phyloP scores from a whole-genome alignment of 1,140 invertebrate species.

The Pogonomyrmex barbatus region DNA sequence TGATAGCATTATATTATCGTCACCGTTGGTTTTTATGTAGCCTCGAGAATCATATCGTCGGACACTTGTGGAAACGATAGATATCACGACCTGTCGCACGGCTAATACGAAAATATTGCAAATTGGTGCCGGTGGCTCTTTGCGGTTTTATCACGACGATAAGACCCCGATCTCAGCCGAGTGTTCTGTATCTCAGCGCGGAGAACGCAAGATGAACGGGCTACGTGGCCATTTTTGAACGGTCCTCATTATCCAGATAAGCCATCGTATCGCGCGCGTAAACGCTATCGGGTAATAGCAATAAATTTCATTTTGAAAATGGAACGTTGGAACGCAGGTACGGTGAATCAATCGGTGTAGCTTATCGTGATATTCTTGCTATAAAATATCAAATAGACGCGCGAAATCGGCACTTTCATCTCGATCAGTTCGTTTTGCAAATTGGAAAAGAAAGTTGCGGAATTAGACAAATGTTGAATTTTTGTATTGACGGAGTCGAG shows the following conservation, averaged over 20 bases:
- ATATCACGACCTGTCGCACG: constrained; percentile 49
- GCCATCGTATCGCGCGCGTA: constrained; percentile 55
- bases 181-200: constrained; percentile 32
- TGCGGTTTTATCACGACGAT: constrained; percentile 64
- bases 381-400: constrained; percentile 40
- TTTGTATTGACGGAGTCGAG: background rate
- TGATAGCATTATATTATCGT: background rate
- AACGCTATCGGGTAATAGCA: constrained; percentile 50
- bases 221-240: constrained; percentile 58
- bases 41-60: constrained; percentile 35
- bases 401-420: background rate
- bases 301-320: constrained; percentile 56
- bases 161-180: constrained; percentile 3
- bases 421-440: background rate
- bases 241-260: constrained; percentile 57
- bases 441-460: background rate
- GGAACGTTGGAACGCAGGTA: constrained; percentile 29
- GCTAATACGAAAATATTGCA: constrained; percentile 80
- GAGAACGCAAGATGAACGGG: constrained; percentile 45
- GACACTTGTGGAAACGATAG: constrained; percentile 54
- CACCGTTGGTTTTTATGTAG: constrained; percentile 49
- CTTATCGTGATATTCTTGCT: constrained; percentile 29
- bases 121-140: constrained; percentile 69
- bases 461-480: constrained; percentile 14
- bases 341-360: constrained; percentile 49